These are phyloP conservation scores for Romanogobio albipinnatus DNA, from an alignment of 2,113 vertebrate species.

Conservation along the genomic window DNA sequence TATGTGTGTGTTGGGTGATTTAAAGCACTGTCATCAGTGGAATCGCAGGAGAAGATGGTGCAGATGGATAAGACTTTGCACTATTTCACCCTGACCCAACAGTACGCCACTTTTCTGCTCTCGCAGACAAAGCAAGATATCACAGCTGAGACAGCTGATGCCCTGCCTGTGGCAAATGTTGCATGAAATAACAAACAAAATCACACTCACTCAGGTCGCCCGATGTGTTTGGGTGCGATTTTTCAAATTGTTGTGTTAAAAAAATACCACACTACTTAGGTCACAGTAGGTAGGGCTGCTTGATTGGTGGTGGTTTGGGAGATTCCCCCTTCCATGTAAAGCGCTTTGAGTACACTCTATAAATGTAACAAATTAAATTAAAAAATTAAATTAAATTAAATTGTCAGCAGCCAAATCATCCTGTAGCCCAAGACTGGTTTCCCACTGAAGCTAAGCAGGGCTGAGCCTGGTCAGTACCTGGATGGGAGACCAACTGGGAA, in stretches of 20 bases:
- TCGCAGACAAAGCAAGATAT: conserved; percentile 12
- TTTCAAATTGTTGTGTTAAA: background rate
- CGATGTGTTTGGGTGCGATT: background rate
- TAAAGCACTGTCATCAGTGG: conserved; percentile 42
- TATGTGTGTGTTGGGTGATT: conserved; percentile 12
- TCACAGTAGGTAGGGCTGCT: too few species aligned
- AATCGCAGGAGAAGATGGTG: conserved; percentile 30
- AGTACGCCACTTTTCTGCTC: background rate
- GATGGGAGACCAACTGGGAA: too few species aligned
- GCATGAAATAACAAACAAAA: background rate
- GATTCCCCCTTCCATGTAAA: too few species aligned
- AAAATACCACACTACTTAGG: background rate
- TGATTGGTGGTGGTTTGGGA: too few species aligned
- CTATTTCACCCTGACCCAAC: conserved; percentile 47
- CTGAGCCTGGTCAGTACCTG: too few species aligned
- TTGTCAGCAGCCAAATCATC: too few species aligned
- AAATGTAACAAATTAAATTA: too few species aligned
- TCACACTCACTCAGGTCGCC: background rate
- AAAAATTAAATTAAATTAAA: too few species aligned
- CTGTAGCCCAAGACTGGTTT: too few species aligned
- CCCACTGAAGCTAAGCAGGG: too few species aligned
- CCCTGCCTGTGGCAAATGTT: conserved; percentile 15
- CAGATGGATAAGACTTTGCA: conserved; percentile 42
- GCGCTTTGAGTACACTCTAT: too few species aligned
- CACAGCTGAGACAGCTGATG: conserved; percentile 23